A percentile compares a stretch with the other conserved stretches of the same genome.
phyloP scores from a whole-genome alignment of 2,797 vertebrate species.

The Cephalopachus bancanus region DNA sequence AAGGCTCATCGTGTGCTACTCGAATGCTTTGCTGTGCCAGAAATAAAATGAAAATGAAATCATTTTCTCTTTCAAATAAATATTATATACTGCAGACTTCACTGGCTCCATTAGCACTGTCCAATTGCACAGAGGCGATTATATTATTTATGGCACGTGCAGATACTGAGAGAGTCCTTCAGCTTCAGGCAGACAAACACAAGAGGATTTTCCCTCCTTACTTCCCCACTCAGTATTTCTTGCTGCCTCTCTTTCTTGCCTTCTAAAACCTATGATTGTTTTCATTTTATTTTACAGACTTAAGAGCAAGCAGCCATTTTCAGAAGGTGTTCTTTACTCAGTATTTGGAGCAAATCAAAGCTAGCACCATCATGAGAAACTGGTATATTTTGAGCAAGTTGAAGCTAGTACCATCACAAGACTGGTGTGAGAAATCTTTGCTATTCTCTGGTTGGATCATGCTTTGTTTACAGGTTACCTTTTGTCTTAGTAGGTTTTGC shows the following conservation, averaged over 20 bases:
- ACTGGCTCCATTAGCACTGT: slow-evolving; percentile 69
- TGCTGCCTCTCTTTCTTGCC: not conserved
- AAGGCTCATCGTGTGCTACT: slow-evolving; percentile 66
- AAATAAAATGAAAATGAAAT: slow-evolving; percentile 83
- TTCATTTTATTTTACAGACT: not conserved
- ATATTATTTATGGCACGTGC: slow-evolving; percentile 67
- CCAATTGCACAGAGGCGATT: slow-evolving; percentile 53
- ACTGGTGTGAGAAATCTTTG: slow-evolving; percentile 8
- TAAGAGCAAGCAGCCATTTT: not conserved
- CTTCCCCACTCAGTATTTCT: not conserved
- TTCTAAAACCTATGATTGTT: slow-evolving; percentile 8
- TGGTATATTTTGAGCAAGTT: not conserved
- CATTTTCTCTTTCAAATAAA: slow-evolving; percentile 82
- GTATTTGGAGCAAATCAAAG: not conserved
- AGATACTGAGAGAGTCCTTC: slow-evolving; percentile 46
- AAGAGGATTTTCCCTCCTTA: not conserved
- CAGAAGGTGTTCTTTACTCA: slow-evolving; percentile 20
- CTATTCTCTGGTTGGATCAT: not conserved
- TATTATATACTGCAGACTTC: slow-evolving; percentile 74
- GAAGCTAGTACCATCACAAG: not conserved
- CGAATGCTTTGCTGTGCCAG: slow-evolving; percentile 76
- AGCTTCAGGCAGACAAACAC: not conserved
- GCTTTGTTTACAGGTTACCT: slow-evolving; percentile 31
- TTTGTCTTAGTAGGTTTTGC: not conserved
- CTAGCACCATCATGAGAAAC: not conserved